Evolutionary conservation across 2,113 vertebrate species (phyloP).

Genomic region (Corythornis vintsioides): DNA sequence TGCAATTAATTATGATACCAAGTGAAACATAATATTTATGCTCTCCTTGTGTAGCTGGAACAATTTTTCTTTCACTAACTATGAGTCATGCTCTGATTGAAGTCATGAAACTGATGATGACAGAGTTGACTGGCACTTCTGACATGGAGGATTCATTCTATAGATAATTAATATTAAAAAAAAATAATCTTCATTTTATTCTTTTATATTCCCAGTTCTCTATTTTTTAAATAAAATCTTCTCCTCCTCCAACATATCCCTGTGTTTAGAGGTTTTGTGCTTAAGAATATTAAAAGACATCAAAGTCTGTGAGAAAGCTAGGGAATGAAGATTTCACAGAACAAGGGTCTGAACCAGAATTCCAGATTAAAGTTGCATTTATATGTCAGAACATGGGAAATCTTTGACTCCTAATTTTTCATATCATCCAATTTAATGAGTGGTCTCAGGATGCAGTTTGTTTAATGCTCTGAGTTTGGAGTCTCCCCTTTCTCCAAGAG

Average conservation of each 20-base stretch:
- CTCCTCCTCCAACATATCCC: neutral
- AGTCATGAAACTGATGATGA: constrained; percentile 64
- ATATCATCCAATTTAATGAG: neutral
- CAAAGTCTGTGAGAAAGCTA: constrained; percentile 16
- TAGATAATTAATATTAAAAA: constrained; percentile 61
- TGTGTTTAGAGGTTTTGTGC: constrained; percentile 28
- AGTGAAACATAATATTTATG: constrained; percentile 77
- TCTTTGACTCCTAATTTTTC: neutral
- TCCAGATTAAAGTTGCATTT: neutral
- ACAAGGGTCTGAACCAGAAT: neutral
- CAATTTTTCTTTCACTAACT: constrained; percentile 68
- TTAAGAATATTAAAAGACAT: constrained; percentile 47
- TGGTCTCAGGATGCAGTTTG: neutral
- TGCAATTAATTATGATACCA: constrained; percentile 78
- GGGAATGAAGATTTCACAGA: neutral
- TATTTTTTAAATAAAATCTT: constrained; percentile 47
- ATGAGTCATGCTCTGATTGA: constrained; percentile 74
- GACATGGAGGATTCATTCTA: constrained; percentile 2
- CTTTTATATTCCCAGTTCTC: constrained; percentile 44
- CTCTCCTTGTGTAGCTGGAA: constrained; percentile 58
- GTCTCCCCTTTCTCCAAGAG: neutral
- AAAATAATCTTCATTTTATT: constrained; percentile 22
- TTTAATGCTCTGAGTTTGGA: neutral
- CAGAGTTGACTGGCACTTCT: constrained; percentile 45
- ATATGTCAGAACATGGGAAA: neutral